Evolutionary conservation across 2,113 vertebrate genomes (phyloP).

Genomic region (Sander lucioperca): DNA sequence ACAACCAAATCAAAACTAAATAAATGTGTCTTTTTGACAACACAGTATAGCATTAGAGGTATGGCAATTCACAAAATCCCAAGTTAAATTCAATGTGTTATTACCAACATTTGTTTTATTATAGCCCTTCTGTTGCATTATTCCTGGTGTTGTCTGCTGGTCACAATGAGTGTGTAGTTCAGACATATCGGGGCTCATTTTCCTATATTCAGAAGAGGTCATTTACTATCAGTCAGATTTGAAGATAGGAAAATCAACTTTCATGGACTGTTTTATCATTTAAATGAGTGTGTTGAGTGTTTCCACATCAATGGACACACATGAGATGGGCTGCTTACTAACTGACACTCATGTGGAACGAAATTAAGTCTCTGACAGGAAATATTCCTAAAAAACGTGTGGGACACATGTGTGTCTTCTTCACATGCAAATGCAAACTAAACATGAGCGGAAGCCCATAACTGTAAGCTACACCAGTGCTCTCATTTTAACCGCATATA

Average conservation of each 20-base stretch:
- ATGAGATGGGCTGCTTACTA: background rate
- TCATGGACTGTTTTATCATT: background rate
- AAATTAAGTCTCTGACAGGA: background rate
- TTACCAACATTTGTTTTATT: background rate
- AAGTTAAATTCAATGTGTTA: background rate
- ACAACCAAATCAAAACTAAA: background rate
- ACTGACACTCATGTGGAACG: background rate
- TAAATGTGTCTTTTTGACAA: background rate
- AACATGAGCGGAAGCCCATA: background rate
- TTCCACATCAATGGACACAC: background rate
- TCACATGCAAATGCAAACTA: constrained; percentile 10
- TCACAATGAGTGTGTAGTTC: background rate
- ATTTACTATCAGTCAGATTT: background rate
- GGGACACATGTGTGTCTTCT: background rate
- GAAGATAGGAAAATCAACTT: background rate
- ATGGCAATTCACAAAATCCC: background rate
- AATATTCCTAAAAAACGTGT: background rate
- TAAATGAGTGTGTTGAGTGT: background rate
- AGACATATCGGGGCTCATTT: background rate
- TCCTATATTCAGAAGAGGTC: background rate
- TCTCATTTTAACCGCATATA: background rate
- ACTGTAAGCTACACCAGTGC: background rate
- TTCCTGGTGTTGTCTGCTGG: background rate
- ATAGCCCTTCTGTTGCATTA: background rate
- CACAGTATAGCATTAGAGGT: background rate